Evolutionary conservation across 2,797 vertebrate species (phyloP).

Genomic region (Macroramphosus scolopax): DNA sequence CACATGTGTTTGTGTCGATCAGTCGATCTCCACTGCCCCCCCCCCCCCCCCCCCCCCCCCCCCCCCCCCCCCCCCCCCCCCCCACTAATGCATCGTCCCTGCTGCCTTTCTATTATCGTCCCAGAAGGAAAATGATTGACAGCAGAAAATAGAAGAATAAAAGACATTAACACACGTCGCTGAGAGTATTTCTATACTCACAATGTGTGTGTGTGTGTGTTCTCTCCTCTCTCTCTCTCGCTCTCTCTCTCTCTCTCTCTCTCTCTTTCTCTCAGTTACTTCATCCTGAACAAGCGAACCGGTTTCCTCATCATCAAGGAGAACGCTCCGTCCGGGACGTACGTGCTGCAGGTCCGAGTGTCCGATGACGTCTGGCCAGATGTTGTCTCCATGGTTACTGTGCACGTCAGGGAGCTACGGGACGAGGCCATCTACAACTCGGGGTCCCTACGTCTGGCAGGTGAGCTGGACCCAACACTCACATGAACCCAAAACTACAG

Average conservation of each 20-base stretch:
- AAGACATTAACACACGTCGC: slow-evolving; percentile 7
- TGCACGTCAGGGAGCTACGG: slow-evolving; percentile 83
- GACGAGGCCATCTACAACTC: slow-evolving; percentile 86
- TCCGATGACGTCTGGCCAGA: slow-evolving; percentile 91
- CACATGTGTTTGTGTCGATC: slow-evolving; percentile 36
- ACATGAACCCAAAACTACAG: too few species aligned
- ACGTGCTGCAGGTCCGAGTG: slow-evolving; percentile 84
- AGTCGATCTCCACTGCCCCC: slow-evolving; percentile 24
- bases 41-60: slow-evolving; percentile 2
- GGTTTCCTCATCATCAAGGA: slow-evolving; percentile 88
- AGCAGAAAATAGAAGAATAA: slow-evolving; percentile 14
- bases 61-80: slow-evolving; percentile 8
- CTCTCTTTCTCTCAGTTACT: slow-evolving; percentile 80
- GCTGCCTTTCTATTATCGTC: slow-evolving; percentile 28
- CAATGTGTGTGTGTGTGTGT: too few species aligned
- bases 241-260: too few species aligned
- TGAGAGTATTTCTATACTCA: neutral
- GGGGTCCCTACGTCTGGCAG: slow-evolving; percentile 83
- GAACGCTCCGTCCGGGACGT: slow-evolving; percentile 79
- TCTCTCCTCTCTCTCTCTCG: neutral
- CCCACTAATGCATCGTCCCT: slow-evolving; percentile 20
- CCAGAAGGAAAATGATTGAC: slow-evolving; percentile 27
- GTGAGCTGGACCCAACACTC: slow-evolving; percentile 57
- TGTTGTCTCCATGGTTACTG: slow-evolving; percentile 78
- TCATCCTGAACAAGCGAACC: slow-evolving; percentile 86